phyloP scores from a whole-genome alignment of 2,888 invertebrate genomes.

The Ditula angustiorana region DNA sequence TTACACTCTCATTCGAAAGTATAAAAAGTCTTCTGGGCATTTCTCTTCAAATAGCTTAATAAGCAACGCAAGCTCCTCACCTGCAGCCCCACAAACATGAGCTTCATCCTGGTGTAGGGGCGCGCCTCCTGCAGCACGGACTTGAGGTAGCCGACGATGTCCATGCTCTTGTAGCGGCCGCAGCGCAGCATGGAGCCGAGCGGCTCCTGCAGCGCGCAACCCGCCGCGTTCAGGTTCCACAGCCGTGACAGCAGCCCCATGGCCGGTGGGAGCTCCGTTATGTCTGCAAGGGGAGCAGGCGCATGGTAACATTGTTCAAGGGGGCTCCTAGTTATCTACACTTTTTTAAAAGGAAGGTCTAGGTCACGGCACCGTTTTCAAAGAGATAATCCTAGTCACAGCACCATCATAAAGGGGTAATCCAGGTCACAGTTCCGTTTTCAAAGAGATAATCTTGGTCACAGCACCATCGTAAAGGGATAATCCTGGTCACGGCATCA shows the following conservation, averaged over 20 bases:
- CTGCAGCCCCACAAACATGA: constrained; percentile 98
- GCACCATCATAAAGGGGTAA: too few species aligned
- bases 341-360: too few species aligned
- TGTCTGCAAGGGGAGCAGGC: constrained; percentile 83
- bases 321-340: too few species aligned
- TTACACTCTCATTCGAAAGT: too few species aligned
- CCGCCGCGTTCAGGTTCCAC: constrained; percentile 97
- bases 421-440: too few species aligned
- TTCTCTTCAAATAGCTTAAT: neutral
- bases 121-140: constrained; percentile 94
- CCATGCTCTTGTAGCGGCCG: constrained; percentile 97
- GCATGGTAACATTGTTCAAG: too few species aligned
- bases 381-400: too few species aligned
- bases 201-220: constrained; percentile 95
- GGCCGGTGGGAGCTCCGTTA: constrained; percentile 96
- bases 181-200: constrained; percentile 95
- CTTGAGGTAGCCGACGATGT: constrained; percentile 96
- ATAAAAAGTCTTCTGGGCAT: too few species aligned
- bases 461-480: too few species aligned
- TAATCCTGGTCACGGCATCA: too few species aligned
- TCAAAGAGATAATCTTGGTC: too few species aligned
- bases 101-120: constrained; percentile 97
- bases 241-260: constrained; percentile 97
- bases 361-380: too few species aligned
- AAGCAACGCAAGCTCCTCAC: constrained; percentile 46